These are phyloP conservation scores for Mus minutoides DNA, from an alignment of 2,797 vertebrate species.

Conservation along the genomic window DNA sequence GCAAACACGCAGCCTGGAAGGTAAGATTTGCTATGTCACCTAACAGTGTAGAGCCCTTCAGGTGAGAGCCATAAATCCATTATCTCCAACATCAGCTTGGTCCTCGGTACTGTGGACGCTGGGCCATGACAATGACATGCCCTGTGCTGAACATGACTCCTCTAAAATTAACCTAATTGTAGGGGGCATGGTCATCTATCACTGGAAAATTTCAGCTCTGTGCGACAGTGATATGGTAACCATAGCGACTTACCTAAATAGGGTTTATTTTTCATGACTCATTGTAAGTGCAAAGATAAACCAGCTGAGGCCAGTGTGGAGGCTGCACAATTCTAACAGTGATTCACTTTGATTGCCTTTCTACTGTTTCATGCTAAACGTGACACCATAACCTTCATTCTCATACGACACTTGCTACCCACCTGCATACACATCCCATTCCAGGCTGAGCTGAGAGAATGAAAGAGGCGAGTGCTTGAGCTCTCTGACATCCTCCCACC, in stretches of 20 bases:
- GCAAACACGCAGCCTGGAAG: not conserved
- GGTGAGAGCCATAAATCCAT: not conserved
- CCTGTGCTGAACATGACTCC: not conserved
- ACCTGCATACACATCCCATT: not conserved
- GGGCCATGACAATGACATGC: not conserved
- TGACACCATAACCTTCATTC: not conserved
- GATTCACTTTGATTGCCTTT: not conserved
- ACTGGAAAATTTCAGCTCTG: slow-evolving; percentile 8
- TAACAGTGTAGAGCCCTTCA: not conserved
- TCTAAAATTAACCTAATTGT: not conserved
- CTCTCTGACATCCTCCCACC: not conserved
- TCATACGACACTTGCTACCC: not conserved
- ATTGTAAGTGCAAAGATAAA: not conserved
- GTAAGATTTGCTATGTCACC: slow-evolving; percentile 1
- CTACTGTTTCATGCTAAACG: not conserved
- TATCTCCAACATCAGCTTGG: not conserved
- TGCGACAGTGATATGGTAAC: not conserved
- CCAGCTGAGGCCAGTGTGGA: not conserved
- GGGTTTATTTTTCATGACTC: not conserved
- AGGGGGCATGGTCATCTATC: not conserved
- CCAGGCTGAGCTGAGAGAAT: not conserved
- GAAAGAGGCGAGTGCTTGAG: not conserved
- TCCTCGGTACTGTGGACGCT: not conserved
- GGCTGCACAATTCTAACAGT: not conserved
- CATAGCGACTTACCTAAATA: not conserved